These are phyloP conservation scores for Anastrepha obliqua DNA, from an alignment of 1,140 invertebrate genomes.

Conservation along the genomic window DNA sequence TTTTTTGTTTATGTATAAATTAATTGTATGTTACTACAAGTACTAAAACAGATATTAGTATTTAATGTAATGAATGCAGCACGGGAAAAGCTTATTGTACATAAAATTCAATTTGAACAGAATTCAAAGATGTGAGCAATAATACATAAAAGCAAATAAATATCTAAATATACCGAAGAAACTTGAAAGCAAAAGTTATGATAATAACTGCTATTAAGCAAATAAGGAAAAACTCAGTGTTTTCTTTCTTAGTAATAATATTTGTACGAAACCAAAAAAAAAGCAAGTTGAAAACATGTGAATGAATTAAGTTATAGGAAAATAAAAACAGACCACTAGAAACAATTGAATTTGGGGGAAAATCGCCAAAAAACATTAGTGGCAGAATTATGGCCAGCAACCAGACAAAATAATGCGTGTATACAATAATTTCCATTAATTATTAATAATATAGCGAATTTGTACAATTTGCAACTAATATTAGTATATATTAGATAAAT, in stretches of 20 bases:
- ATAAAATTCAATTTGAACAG: conserved; percentile 43
- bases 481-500: background rate
- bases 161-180: conserved; percentile 10
- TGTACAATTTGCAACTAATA: conserved; percentile 21
- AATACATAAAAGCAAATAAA: conserved; percentile 30
- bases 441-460: conserved; percentile 1
- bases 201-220: conserved; percentile 47
- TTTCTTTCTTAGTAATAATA: conserved; percentile 16
- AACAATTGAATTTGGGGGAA: background rate
- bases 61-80: conserved; percentile 39
- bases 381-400: background rate
- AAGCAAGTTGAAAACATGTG: background rate
- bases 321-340: background rate
- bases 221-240: conserved; percentile 25
- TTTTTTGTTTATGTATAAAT: background rate
- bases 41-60: conserved; percentile 52
- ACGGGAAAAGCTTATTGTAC: conserved; percentile 30
- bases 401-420: background rate
- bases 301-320: background rate
- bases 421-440: conserved; percentile 43
- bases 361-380: conserved; percentile 14
- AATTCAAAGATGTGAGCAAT: conserved; percentile 47
- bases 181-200: conserved; percentile 37
- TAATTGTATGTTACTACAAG: conserved; percentile 45
- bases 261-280: conserved; percentile 35